These are phyloP conservation scores for Mesoligia furuncula DNA, from an alignment of 2,888 invertebrate genomes.

Conservation along the genomic window DNA sequence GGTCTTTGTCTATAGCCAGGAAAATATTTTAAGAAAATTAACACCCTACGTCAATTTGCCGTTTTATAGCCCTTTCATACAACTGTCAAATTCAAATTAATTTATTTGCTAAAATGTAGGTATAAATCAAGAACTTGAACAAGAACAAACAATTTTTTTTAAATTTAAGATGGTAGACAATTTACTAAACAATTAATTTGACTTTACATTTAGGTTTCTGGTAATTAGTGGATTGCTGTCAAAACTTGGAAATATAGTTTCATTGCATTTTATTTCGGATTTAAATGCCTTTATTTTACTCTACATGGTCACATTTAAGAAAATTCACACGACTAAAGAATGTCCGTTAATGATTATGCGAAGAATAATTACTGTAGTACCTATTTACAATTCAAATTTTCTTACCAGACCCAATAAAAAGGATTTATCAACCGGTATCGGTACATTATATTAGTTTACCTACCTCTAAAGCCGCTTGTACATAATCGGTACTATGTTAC, in stretches of 20 bases:
- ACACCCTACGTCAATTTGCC: neutral
- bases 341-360: neutral
- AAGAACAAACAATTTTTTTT: no score
- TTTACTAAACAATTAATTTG: neutral
- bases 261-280: neutral
- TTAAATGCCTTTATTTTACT: neutral
- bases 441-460: slow-evolving; percentile 43
- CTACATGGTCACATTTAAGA: neutral
- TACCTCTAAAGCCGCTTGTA: slow-evolving; percentile 37
- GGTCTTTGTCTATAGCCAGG: no score
- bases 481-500: slow-evolving; percentile 57
- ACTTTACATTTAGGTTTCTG: neutral
- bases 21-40: neutral
- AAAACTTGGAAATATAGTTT: neutral
- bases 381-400: neutral
- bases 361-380: neutral
- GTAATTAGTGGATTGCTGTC: neutral
- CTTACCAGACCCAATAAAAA: slow-evolving; percentile 27
- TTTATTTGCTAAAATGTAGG: no score
- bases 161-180: neutral
- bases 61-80: neutral
- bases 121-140: no score
- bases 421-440: slow-evolving; percentile 24
- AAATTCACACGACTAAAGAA: neutral
- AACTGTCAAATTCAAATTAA: no score